Base-by-base conservation (phyloP, 2,113 vertebrate genomes). In the Actenoides lindsayi region DNA sequence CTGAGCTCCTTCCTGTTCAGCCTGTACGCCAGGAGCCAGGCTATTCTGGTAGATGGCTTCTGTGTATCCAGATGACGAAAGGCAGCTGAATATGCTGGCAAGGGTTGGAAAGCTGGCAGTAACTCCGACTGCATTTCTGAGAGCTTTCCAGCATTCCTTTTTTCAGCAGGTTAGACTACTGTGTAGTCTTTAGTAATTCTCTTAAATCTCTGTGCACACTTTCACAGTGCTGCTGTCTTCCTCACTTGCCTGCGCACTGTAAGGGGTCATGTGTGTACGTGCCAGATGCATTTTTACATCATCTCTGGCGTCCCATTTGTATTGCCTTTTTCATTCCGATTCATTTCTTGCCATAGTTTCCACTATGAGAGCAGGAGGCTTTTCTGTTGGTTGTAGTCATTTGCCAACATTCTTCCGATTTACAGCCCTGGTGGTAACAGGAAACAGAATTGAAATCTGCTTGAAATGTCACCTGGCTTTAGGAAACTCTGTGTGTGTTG, bases 1-100 rank as follows among this genome's bases (percentile, higher is more conserved):
- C 91, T 48, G 83, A 89, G 93, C 93, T 89, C 81, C 87, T 93
- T 94, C 95, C 88, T 89, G 87, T 63, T 74, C 87, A 78, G 91
- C 48, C 69, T 39, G 71, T 5, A 13, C 0, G 2, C 87, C 64
- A 73, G 90, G 23, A 90, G 70, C 85, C 51, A 28, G 83, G 63
- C 93, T 94, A 71, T 82, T 93, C 91, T 87, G 74, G 91, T 91
- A 71, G 65, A 16, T 41, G 69, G 95, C 83, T 96, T 89, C 95
- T 84, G 89, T 56, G 83, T 11, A 60, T 30, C 56, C 91, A n/a
- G 70, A 92, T 91, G 91, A 96, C 14, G 48, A 83, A 42, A 82
- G 89, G 89, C 95, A 84, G 93, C 87, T 82, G 53, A 89, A 87
- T 16, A 7, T 68, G 93, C 87, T 93, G 89, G 80, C 91, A 71